Percentiles rank a stretch among this genome's conserved stretches.
Conservation (phyloP, 2,888 invertebrate species). For the Caenorhabditis drosophilae region DNA sequence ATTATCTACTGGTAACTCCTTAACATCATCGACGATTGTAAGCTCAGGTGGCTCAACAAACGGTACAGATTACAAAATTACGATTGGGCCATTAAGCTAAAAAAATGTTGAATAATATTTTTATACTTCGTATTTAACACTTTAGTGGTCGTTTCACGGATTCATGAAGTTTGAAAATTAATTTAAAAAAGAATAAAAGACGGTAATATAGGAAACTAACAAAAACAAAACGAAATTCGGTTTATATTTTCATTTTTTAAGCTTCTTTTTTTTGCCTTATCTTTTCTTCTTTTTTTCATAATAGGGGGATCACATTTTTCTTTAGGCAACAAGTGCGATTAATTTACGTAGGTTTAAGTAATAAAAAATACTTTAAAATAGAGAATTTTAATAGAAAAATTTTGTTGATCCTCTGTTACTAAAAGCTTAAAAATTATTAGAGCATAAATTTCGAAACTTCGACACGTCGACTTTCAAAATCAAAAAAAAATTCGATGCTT, state of each 20-base stretch:
- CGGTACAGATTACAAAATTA: constrained; percentile 38
- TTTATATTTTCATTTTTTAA: neutral
- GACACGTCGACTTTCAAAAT: no score
- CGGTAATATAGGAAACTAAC: neutral
- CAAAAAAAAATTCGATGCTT: no score
- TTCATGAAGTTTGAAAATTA: constrained; percentile 1
- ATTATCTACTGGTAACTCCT: constrained; percentile 1
- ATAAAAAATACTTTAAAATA: no score
- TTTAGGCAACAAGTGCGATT: no score
- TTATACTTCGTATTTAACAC: neutral
- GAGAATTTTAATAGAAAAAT: no score
- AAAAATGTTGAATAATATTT: neutral
- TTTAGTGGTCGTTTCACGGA: constrained; percentile 1
- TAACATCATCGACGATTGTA: constrained; percentile 9
- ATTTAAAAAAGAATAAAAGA: neutral
- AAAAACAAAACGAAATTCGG: neutral
- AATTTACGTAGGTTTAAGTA: no score
- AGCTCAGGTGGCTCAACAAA: constrained; percentile 15
- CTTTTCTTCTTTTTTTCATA: no score
- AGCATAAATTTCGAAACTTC: no score
- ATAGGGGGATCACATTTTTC: no score
- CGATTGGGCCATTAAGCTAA: constrained; percentile 16
- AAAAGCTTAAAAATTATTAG: no score
- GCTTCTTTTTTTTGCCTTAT: neutral
- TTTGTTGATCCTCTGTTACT: no score